Conservation (phyloP, 2,797 vertebrate genomes). For the Hafferia zeledoni region DNA sequence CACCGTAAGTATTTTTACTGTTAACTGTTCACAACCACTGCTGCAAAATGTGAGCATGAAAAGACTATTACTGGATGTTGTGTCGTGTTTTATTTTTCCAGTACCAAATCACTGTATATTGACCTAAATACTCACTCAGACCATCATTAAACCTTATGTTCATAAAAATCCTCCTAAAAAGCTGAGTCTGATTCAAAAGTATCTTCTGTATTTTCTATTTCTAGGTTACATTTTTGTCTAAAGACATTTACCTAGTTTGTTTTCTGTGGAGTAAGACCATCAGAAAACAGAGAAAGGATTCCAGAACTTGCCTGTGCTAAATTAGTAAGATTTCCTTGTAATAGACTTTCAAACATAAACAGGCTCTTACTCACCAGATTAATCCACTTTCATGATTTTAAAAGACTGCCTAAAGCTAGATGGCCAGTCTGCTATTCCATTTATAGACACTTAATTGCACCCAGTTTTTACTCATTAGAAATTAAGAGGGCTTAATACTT, state of each 20-base stretch:
- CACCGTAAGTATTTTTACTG: fast-evolving
- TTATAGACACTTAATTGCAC: slow-evolving; percentile 9
- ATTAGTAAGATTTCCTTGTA: background rate
- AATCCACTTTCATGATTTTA: slow-evolving; percentile 19
- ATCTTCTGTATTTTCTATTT: background rate
- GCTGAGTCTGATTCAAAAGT: background rate
- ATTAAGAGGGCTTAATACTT: background rate
- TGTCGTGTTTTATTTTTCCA: background rate
- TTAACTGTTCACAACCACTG: background rate
- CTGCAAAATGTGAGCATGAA: background rate
- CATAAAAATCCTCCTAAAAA: background rate
- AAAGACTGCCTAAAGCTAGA: slow-evolving; percentile 22
- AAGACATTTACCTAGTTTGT: background rate
- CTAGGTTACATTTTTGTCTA: background rate
- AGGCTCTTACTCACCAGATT: slow-evolving; percentile 7
- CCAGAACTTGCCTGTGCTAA: background rate
- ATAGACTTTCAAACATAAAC: background rate
- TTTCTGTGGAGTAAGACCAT: background rate
- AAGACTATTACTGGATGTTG: background rate
- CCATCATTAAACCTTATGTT: background rate
- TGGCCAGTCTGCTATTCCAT: background rate
- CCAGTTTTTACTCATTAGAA: background rate
- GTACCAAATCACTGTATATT: background rate
- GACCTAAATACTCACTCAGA: background rate
- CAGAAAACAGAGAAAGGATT: background rate